Percentiles rank a stretch among this genome's conserved stretches.
Evolutionary conservation across 1,140 invertebrate species (phyloP).

Genomic region (Eciton burchellii): DNA sequence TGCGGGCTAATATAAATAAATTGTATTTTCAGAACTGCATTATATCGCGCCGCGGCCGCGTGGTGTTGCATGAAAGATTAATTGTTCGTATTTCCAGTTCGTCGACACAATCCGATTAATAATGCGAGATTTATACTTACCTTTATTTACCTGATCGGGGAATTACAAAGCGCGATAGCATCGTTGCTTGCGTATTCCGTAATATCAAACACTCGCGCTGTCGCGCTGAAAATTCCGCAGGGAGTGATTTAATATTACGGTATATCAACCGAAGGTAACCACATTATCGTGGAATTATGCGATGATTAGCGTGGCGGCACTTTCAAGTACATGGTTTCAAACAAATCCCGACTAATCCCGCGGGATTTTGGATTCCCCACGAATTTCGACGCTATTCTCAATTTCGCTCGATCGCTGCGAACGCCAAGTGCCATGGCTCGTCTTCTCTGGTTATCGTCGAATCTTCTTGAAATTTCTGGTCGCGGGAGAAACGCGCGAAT

Average conservation of each 20-base stretch:
- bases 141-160: slow-evolving; percentile 31
- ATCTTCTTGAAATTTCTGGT: no score
- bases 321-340: slow-evolving; percentile 56
- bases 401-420: slow-evolving; percentile 40
- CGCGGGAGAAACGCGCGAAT: no score
- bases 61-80: not conserved
- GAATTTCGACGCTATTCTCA: slow-evolving; percentile 33
- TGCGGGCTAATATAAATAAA: slow-evolving; percentile 12
- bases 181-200: slow-evolving; percentile 15
- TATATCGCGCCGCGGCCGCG: not conserved
- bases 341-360: slow-evolving; percentile 54
- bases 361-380: slow-evolving; percentile 28
- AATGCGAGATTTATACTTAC: slow-evolving; percentile 26
- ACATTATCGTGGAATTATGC: slow-evolving; percentile 42
- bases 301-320: slow-evolving; percentile 29
- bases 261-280: slow-evolving; percentile 42
- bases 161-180: slow-evolving; percentile 36
- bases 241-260: slow-evolving; percentile 59
- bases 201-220: slow-evolving; percentile 40
- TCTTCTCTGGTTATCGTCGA: no score
- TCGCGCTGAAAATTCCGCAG: slow-evolving; percentile 32
- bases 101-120: not conserved
- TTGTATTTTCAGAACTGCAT: slow-evolving; percentile 17
- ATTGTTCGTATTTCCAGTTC: not conserved
- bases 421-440: no score